Conservation (phyloP, 2,113 vertebrate genomes). For the Cricetomys ansorgei region DNA sequence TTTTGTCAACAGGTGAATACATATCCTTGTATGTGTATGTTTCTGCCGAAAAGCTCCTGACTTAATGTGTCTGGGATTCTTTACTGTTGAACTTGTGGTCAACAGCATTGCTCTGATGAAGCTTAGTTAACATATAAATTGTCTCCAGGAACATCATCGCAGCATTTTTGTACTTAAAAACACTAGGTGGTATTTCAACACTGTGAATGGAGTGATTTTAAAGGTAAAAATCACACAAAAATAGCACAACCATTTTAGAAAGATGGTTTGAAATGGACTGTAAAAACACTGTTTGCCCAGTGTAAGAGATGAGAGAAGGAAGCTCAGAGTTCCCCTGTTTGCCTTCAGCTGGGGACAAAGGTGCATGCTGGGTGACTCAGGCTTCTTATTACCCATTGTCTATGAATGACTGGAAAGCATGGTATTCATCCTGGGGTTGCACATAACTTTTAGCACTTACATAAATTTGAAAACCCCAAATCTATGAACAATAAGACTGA, state of each 20-base stretch:
- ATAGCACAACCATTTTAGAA: neutral
- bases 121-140: neutral
- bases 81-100: neutral
- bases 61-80: neutral
- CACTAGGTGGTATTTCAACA: neutral
- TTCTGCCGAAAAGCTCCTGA: constrained; percentile 33
- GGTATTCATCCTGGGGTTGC: neutral
- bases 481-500: neutral
- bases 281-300: neutral
- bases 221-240: constrained; percentile 11
- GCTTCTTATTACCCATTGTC: neutral
- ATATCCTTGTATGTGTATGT: constrained; percentile 7
- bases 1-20: constrained; percentile 23
- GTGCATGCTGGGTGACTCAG: neutral
- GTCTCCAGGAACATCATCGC: neutral
- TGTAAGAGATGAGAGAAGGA: neutral
- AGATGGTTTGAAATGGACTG: neutral
- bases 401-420: neutral
- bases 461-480: neutral
- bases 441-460: neutral
- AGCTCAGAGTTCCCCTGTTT: neutral
- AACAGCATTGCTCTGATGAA: neutral
- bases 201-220: neutral
- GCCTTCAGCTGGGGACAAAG: neutral
- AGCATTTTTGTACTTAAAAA: neutral